A percentile compares a stretch with the other conserved stretches of the same genome.
Evolutionary conservation across 1,140 invertebrate genomes (phyloP).

Genomic region (Drosophila bocqueti): DNA sequence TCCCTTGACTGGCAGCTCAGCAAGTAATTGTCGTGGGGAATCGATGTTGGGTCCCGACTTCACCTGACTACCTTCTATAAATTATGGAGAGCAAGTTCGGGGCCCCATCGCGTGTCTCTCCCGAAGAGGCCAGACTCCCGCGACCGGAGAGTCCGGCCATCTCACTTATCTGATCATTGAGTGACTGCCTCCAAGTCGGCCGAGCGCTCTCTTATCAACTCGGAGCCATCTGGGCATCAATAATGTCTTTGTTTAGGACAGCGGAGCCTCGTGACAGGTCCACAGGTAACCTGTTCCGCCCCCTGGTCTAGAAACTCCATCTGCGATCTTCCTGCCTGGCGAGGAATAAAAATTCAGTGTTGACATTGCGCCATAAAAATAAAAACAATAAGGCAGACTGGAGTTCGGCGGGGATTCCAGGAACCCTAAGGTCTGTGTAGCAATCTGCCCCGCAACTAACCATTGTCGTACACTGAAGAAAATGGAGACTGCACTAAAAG

Average conservation of each 20-base stretch:
- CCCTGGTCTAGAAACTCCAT: constrained; percentile 26
- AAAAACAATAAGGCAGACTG: constrained; percentile 44
- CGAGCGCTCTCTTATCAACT: constrained; percentile 56
- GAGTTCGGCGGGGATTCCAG: constrained; percentile 22
- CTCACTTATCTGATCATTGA: constrained; percentile 64
- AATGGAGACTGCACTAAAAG: background rate
- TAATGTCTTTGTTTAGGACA: constrained; percentile 79
- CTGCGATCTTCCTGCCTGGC: constrained; percentile 12
- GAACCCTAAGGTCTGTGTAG: constrained; percentile 46
- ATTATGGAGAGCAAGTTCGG: constrained; percentile 70
- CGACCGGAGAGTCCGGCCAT: constrained; percentile 23
- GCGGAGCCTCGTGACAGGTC: constrained; percentile 53
- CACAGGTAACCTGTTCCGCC: constrained; percentile 32
- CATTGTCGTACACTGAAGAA: constrained; percentile 8
- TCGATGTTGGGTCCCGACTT: constrained; percentile 56
- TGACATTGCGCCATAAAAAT: constrained; percentile 80
- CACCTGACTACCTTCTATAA: constrained; percentile 81
- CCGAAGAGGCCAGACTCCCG: constrained; percentile 26
- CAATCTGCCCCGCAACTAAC: constrained; percentile 31
- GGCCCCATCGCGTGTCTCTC: constrained; percentile 35
- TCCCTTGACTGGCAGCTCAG: constrained; percentile 76
- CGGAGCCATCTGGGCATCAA: constrained; percentile 76
- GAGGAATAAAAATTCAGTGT: constrained; percentile 70
- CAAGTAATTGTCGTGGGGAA: constrained; percentile 70
- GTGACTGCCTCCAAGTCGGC: constrained; percentile 48